Conservation (phyloP, 2,113 vertebrate genomes). For the Lota lota region DNA sequence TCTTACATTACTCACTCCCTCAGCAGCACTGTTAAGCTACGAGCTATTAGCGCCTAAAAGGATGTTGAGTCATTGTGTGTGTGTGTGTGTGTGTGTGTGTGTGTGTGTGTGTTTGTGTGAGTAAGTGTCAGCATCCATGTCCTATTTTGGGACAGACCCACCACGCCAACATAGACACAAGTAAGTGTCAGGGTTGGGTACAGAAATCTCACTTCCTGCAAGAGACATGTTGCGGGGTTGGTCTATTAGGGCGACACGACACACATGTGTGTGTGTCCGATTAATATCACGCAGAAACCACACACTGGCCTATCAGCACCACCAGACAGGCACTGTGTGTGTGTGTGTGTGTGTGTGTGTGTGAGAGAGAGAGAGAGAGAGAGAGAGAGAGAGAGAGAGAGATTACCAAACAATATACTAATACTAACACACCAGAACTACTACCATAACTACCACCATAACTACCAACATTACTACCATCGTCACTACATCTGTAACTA, state of each 20-base stretch:
- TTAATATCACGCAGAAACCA: constrained; percentile 56
- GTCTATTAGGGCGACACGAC: constrained; percentile 21
- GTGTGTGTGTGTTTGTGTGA: no score
- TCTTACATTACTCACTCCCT: no score
- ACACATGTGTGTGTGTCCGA: constrained; percentile 37
- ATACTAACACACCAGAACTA: no score
- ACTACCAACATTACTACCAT: no score
- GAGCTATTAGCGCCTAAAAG: no score
- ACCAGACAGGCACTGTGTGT: constrained; percentile 43
- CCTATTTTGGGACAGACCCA: constrained; percentile 33
- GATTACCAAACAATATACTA: no score
- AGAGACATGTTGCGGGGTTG: constrained; percentile 39
- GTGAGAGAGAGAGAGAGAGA: not conserved
- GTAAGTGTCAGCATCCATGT: constrained; percentile 14
- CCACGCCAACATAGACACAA: constrained; percentile 38
- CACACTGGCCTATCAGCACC: constrained; percentile 55
- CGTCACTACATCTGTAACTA: no score
- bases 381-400: no score
- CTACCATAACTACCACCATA: no score
- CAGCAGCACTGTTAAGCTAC: no score
- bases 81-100: no score
- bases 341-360: constrained; percentile 18
- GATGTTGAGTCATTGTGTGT: no score
- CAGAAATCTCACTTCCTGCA: constrained; percentile 50
- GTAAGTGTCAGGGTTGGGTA: constrained; percentile 54